These are phyloP conservation scores for Drosophila cracens DNA, from an alignment of 2,888 invertebrate genomes.

Conservation along the genomic window DNA sequence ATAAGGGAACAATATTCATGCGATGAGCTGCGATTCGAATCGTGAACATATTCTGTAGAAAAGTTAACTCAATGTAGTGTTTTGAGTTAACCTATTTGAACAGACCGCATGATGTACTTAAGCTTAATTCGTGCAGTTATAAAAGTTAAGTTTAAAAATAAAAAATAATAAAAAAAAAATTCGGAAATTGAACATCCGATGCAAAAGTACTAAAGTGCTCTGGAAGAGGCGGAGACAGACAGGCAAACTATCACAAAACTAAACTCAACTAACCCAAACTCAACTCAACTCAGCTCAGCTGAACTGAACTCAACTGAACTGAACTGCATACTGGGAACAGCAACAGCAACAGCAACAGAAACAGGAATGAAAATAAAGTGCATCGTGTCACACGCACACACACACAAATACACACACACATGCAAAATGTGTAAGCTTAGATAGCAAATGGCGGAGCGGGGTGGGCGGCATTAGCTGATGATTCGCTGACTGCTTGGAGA, in stretches of 20 bases:
- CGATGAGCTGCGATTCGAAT: neutral
- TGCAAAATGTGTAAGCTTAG: slow-evolving; percentile 28
- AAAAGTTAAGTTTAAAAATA: slow-evolving; percentile 9
- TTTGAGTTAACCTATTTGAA: slow-evolving; percentile 13
- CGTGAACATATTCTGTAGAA: neutral
- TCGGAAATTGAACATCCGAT: slow-evolving; percentile 77
- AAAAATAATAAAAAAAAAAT: slow-evolving; percentile 9
- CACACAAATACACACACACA: slow-evolving; percentile 13
- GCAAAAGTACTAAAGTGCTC: slow-evolving; percentile 54
- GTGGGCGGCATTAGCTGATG: slow-evolving; percentile 60
- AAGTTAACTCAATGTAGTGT: neutral
- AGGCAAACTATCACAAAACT: slow-evolving; percentile 50
- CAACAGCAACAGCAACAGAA: slow-evolving; percentile 34
- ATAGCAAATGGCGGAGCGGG: slow-evolving; percentile 11
- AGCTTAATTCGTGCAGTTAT: slow-evolving; percentile 11
- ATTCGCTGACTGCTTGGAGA: slow-evolving; percentile 35
- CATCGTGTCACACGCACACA: slow-evolving; percentile 28
- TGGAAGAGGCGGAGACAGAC: slow-evolving; percentile 25
- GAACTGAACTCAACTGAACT: slow-evolving; percentile 24
- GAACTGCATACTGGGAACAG: slow-evolving; percentile 28
- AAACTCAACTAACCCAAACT: slow-evolving; percentile 35
- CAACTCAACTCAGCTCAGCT: slow-evolving; percentile 30
- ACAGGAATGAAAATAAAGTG: slow-evolving; percentile 49
- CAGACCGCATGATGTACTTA: slow-evolving; percentile 5
- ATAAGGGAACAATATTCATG: neutral